Percentiles rank a stretch among this genome's conserved stretches.
Evolutionary conservation across 1,140 invertebrate genomes (phyloP).

Genomic region (Trichonephila clavipes): DNA sequence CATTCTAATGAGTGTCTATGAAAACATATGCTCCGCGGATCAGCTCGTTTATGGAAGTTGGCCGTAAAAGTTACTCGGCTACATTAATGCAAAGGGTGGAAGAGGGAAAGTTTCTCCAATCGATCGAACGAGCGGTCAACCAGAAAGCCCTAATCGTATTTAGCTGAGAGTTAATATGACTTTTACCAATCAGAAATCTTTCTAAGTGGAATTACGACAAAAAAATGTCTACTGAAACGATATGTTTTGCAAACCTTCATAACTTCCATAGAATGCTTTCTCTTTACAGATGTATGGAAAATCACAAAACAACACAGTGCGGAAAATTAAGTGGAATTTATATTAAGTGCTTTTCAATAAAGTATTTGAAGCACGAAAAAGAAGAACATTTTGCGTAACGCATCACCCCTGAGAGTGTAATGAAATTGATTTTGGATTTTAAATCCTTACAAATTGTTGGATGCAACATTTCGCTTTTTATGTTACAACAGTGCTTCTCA

Average conservation of each 20-base stretch:
- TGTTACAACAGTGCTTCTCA: too few species aligned
- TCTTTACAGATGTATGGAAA: not conserved
- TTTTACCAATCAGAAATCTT: not conserved
- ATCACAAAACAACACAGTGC: not conserved
- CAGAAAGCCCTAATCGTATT: conserved; percentile 5
- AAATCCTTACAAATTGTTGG: not conserved
- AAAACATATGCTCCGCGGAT: not conserved
- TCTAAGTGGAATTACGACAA: not conserved
- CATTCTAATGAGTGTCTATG: conserved; percentile 20
- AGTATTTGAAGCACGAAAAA: not conserved
- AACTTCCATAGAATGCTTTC: not conserved
- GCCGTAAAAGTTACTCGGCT: conserved; percentile 7
- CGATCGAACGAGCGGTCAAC: conserved; percentile 19
- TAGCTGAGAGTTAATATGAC: not conserved
- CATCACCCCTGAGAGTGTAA: not conserved
- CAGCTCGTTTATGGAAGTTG: not conserved
- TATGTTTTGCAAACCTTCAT: not conserved
- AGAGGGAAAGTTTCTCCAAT: not conserved
- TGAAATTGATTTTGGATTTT: not conserved
- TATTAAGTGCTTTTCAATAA: not conserved
- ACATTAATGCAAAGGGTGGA: conserved; percentile 1
- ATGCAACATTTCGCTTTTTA: not conserved
- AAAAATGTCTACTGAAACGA: not conserved
- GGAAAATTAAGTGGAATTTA: not conserved
- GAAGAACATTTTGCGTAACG: not conserved